Conservation (phyloP, 2,797 vertebrate genomes). For the Apodemus agrarius region DNA sequence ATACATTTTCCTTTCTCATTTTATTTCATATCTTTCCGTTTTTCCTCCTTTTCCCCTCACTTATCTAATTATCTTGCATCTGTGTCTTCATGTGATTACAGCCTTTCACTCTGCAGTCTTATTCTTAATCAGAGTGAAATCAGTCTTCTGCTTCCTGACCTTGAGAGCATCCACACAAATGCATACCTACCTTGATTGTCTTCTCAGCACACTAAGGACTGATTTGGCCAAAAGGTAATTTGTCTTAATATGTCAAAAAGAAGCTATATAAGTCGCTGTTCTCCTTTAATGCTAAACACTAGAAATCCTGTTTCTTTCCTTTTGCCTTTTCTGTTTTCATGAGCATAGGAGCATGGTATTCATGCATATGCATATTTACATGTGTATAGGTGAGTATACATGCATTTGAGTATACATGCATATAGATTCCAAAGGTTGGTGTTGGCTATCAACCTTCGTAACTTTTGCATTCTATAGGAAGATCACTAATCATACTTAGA, state of each 20-base stretch:
- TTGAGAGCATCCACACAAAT: neutral
- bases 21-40: neutral
- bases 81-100: neutral
- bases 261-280: neutral
- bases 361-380: neutral
- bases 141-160: neutral
- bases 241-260: neutral
- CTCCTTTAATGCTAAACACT: neutral
- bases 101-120: neutral
- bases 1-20: neutral
- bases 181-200: neutral
- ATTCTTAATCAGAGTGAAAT: conserved; percentile 7
- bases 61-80: neutral
- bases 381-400: neutral
- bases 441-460: neutral
- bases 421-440: neutral
- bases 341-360: no score
- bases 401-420: neutral
- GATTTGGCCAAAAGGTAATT: neutral
- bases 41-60: neutral
- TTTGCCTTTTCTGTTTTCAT: neutral
- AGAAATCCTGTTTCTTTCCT: neutral
- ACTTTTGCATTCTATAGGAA: neutral
- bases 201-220: neutral
- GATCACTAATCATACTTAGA: neutral